Evolutionary conservation across 2,113 vertebrate species (phyloP).

Genomic region (Entomyzon cyanotis): DNA sequence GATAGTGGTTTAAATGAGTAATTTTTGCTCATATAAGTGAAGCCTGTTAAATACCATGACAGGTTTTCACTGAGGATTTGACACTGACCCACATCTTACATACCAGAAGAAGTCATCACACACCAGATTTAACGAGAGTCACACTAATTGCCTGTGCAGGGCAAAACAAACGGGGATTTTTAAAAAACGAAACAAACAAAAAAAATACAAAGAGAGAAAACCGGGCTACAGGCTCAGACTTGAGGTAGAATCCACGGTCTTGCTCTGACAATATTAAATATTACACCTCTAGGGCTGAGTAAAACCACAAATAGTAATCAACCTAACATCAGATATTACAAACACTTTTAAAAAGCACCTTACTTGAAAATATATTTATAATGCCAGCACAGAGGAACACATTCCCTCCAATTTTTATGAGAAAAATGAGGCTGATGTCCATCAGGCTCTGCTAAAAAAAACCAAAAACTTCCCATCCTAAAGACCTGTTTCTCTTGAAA

Average conservation of each 20-base stretch:
- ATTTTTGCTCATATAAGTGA: slow-evolving; percentile 17
- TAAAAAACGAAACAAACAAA: background rate
- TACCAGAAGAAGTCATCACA: background rate
- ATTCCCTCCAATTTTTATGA: background rate
- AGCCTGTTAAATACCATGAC: background rate
- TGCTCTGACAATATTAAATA: background rate
- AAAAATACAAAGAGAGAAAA: background rate
- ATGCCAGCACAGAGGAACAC: background rate
- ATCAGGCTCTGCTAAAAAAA: background rate
- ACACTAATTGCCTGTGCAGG: background rate
- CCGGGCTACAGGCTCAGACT: background rate
- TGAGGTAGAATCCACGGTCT: slow-evolving; percentile 13
- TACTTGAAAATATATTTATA: background rate
- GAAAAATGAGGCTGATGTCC: background rate
- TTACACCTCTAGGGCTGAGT: background rate
- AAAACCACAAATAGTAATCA: slow-evolving; percentile 15
- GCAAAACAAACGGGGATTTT: background rate
- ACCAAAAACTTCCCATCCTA: background rate
- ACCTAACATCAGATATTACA: background rate
- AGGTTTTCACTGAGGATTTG: background rate
- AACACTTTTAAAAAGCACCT: background rate
- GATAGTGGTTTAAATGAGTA: slow-evolving; percentile 2
- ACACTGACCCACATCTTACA: background rate
- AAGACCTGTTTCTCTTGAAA: background rate
- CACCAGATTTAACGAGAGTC: background rate